These are phyloP conservation scores for Denticeps clupeoides DNA, from an alignment of 2,797 vertebrate species.

Conservation along the genomic window DNA sequence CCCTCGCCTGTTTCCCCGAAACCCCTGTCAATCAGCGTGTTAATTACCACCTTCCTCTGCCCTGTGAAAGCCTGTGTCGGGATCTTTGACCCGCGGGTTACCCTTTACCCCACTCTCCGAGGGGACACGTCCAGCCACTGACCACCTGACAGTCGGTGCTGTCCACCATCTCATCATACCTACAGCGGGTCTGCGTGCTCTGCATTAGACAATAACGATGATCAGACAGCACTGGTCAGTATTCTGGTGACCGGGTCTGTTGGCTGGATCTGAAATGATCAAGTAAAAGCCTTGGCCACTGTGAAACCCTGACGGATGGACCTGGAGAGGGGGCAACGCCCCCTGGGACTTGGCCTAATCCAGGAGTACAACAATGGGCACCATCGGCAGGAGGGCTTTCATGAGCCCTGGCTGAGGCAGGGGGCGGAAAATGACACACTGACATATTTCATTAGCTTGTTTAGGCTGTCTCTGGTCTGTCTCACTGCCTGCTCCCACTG, in stretches of 20 bases:
- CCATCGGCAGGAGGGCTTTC: constrained; percentile 50
- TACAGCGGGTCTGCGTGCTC: too few species aligned
- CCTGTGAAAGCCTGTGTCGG: constrained; percentile 60
- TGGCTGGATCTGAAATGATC: background rate
- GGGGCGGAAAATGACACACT: constrained; percentile 53
- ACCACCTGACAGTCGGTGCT: constrained; percentile 42
- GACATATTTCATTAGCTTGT: constrained; percentile 60
- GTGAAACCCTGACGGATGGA: constrained; percentile 41
- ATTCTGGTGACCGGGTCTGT: background rate
- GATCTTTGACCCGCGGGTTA: constrained; percentile 57
- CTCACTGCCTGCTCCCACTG: constrained; percentile 13
- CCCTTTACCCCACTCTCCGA: constrained; percentile 21
- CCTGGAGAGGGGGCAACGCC: constrained; percentile 47
- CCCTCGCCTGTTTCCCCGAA: constrained; percentile 39
- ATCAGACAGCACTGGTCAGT: too few species aligned
- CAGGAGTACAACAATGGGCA: constrained; percentile 55
- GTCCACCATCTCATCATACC: too few species aligned
- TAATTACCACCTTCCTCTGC: constrained; percentile 62
- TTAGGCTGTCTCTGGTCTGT: constrained; percentile 39
- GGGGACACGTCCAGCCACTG: constrained; percentile 32
- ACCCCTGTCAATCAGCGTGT: constrained; percentile 67
- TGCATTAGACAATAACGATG: too few species aligned
- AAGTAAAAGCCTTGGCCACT: background rate
- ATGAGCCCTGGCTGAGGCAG: constrained; percentile 36
- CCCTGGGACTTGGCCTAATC: constrained; percentile 57